Conservation (phyloP, 2,888 invertebrate species). For the Lasioglossum vierecki region DNA sequence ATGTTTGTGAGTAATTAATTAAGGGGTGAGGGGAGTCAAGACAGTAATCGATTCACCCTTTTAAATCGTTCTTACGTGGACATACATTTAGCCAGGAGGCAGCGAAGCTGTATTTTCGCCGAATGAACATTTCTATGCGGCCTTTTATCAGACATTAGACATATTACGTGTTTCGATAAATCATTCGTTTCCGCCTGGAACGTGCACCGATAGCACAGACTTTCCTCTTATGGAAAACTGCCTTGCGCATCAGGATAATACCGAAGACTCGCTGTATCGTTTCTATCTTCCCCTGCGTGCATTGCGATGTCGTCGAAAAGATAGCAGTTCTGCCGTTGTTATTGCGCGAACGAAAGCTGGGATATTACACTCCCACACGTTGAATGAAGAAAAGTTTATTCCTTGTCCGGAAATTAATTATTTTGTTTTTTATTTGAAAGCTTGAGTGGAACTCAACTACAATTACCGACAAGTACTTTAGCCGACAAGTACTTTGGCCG, state of each 20-base stretch:
- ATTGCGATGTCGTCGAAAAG: conserved; percentile 36
- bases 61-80: conserved; percentile 44
- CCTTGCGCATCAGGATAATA: conserved; percentile 56
- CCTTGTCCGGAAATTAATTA: background rate
- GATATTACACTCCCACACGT: conserved; percentile 16
- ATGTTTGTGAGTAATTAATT: conserved; percentile 50
- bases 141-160: conserved; percentile 64
- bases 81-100: conserved; percentile 41
- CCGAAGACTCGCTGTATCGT: conserved; percentile 45
- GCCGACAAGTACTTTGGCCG: no score
- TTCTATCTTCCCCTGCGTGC: conserved; percentile 23
- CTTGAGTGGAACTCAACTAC: no score
- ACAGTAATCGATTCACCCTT: conserved; percentile 59
- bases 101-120: conserved; percentile 51
- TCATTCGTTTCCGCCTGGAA: conserved; percentile 57
- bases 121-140: conserved; percentile 63
- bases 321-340: conserved; percentile 55
- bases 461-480: no score
- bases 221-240: conserved; percentile 51
- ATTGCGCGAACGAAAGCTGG: conserved; percentile 45
- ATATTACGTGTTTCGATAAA: conserved; percentile 65
- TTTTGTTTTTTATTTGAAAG: no score
- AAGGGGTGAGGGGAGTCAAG: conserved; percentile 10
- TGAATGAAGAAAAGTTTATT: background rate
- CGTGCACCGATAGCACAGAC: conserved; percentile 53